Base-by-base conservation (phyloP, 2,797 vertebrate genomes). In the Buphagus erythrorhynchus region DNA sequence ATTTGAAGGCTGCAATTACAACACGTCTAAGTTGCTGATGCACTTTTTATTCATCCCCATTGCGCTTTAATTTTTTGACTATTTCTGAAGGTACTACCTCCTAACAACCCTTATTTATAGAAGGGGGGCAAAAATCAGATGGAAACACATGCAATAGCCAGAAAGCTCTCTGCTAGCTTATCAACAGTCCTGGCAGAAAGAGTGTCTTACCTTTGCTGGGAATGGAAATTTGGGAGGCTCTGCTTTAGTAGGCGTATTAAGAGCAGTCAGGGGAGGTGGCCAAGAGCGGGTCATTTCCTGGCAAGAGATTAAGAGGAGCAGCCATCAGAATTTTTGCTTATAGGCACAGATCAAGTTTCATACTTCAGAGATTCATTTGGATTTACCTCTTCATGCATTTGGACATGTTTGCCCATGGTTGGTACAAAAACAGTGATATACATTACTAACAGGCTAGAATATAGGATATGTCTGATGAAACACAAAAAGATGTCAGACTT, bases 201-300 rank as follows among this genome's bases (percentile, higher is more conserved):
- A 46, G 8, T 45, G 13, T 21, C 91, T 98, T 97, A 99, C 99
- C 99, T 99, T 98, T 71, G 97, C 31, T 33, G 98, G 98, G 88
- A 99, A 98, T 8, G 97, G 97, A 96, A 99, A 98, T 94, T 98
- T 99, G 81, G 98, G 98, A 54, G 98, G 90, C 94, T 99, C 98
- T 33, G 98, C 96, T 80, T 98, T 98, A 86, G 97, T 98, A 19
- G 99, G 99, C 0, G 99, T 99, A 52, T 98, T 98, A 97, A 99
- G 98, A 88, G 98, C 98, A 95, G 99, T 98, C 96, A 99, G 91
- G 65, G 98, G 99, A 81, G 99, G 99, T 20, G 99, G 99, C 99
- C 99, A 99, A 31, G 99, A 98, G 59, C 98, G 98, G 78, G 98
- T 99, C 99, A 99, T 99, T 98, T 99, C 99, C 99, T 99, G 96